A percentile compares a stretch with the other conserved stretches of the same genome.
phyloP scores from a whole-genome alignment of 2,113 vertebrate species.

The Alexandromys fortis region DNA sequence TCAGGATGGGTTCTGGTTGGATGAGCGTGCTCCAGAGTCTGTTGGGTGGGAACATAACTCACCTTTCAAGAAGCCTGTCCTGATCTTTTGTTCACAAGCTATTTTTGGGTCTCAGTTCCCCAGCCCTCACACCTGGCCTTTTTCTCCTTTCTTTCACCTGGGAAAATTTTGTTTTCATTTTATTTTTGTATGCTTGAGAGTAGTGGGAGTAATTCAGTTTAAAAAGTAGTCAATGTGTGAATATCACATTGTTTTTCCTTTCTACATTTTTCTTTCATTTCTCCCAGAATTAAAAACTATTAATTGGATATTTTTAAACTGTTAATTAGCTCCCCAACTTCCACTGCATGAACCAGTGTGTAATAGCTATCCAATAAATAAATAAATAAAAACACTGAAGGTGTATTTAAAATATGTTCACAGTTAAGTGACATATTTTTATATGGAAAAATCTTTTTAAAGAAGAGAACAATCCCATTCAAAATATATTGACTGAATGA shows the following conservation, averaged over 20 bases:
- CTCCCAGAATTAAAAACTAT: background rate
- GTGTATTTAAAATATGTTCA: background rate
- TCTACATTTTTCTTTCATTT: background rate
- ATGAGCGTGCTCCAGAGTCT: background rate
- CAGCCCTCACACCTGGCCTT: background rate
- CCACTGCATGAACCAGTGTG: background rate
- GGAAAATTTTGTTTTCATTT: background rate
- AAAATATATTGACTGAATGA: background rate
- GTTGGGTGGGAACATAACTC: background rate
- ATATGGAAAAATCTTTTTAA: background rate
- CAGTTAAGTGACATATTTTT: background rate
- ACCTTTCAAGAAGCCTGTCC: accelerated
- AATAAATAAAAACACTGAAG: no score
- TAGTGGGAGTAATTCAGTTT: background rate
- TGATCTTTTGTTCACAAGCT: background rate
- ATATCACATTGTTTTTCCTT: background rate
- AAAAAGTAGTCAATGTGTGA: background rate
- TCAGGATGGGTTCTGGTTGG: background rate
- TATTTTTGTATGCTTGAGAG: background rate
- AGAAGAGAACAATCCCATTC: background rate
- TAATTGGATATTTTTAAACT: accelerated
- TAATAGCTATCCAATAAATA: no score
- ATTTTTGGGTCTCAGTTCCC: background rate
- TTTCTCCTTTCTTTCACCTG: background rate
- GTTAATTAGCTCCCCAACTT: background rate